Conservation (phyloP, 2,113 vertebrate genomes). For the Protobothrops flavoviridis region DNA sequence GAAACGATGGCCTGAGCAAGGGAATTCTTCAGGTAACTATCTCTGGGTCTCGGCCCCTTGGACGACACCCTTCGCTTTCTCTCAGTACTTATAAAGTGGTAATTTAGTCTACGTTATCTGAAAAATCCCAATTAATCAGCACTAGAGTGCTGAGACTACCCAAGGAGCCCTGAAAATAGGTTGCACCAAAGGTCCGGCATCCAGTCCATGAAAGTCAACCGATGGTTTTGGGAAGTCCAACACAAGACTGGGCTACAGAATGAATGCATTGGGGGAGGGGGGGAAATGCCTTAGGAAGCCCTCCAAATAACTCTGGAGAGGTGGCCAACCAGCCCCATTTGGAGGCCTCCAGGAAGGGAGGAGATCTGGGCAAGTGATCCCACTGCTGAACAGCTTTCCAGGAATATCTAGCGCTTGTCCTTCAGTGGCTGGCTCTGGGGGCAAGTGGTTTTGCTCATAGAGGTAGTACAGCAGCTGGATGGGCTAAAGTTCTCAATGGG, state of each 20-base stretch:
- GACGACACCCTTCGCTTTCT: neutral
- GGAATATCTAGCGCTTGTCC: neutral
- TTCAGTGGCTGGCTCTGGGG: neutral
- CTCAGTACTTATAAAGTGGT: neutral
- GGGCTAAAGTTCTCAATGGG: neutral
- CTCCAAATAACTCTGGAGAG: neutral
- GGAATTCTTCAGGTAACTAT: neutral
- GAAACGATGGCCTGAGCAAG: neutral
- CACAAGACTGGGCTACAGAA: neutral
- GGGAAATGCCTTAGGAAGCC: neutral
- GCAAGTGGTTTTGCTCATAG: neutral
- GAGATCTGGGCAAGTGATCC: neutral
- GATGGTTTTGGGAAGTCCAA: neutral
- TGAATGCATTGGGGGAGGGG: neutral
- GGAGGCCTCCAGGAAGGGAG: neutral
- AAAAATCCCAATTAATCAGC: neutral
- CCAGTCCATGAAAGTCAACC: neutral
- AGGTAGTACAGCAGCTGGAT: neutral
- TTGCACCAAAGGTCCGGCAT: neutral
- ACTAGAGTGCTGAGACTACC: neutral
- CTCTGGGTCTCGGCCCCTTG: neutral
- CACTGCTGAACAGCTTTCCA: neutral
- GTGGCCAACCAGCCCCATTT: neutral
- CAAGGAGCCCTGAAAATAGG: neutral
- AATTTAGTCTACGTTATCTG: neutral